A percentile compares a stretch with the other conserved stretches of the same genome.
Conservation (phyloP, 2,888 invertebrate species). For the Cacoxenus indagator region DNA sequence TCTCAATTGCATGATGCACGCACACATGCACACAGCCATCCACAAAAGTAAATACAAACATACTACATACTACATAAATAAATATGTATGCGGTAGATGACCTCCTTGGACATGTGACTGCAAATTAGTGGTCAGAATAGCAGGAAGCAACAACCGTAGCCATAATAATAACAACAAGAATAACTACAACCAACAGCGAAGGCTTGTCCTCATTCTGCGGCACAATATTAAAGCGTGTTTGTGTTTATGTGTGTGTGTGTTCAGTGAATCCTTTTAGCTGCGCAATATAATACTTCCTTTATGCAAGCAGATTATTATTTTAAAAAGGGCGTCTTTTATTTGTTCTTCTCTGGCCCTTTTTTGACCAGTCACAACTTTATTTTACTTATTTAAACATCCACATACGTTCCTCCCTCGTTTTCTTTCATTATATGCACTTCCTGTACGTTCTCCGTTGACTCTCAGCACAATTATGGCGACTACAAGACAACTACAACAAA, state of each 20-base stretch:
- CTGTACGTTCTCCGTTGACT: conserved; percentile 3
- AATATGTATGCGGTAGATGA: background rate
- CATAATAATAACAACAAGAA: conserved; percentile 26
- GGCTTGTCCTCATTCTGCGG: conserved; percentile 11
- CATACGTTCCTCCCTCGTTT: background rate
- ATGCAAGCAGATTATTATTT: conserved; percentile 41
- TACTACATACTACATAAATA: background rate
- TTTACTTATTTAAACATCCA: conserved; percentile 17
- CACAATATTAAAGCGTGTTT: background rate
- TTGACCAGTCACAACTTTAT: background rate
- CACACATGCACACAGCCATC: background rate
- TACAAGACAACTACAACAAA: background rate
- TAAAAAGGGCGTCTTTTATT: background rate
- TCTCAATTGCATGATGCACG: background rate
- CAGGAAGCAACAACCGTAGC: conserved; percentile 31
- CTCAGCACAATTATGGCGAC: background rate
- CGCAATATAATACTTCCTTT: conserved; percentile 57
- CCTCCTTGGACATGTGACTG: conserved; percentile 1
- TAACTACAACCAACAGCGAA: conserved; percentile 28
- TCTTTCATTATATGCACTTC: conserved; percentile 23
- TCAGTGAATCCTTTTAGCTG: conserved; percentile 58
- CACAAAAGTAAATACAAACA: background rate
- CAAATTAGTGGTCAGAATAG: conserved; percentile 15
- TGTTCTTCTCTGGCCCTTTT: background rate
- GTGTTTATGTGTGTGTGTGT: background rate